Evolutionary conservation across 2,797 vertebrate species (phyloP).

Genomic region (Hylomyscus alleni): DNA sequence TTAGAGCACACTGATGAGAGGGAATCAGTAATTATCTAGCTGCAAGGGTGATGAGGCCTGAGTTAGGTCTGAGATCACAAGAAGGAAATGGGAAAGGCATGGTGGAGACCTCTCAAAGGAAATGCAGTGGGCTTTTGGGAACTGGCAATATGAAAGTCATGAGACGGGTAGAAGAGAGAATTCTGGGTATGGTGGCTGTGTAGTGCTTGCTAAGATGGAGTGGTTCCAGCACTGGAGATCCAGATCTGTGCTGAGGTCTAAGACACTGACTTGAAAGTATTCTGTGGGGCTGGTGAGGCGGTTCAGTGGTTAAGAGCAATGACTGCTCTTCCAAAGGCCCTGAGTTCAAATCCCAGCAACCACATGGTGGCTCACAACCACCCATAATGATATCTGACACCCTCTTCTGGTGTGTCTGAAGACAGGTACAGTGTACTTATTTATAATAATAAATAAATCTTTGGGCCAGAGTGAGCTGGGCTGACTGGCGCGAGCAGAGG

Average conservation of each 20-base stretch:
- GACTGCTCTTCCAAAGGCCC: too few species aligned
- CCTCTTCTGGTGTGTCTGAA: too few species aligned
- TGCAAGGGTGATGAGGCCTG: neutral
- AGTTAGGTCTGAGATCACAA: neutral
- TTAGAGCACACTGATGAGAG: neutral
- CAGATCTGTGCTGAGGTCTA: neutral
- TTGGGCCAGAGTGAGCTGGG: too few species aligned
- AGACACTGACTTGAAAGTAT: neutral
- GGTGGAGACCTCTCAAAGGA: constrained; percentile 2
- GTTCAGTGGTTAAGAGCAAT: too few species aligned
- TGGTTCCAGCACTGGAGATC: neutral
- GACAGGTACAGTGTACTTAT: too few species aligned
- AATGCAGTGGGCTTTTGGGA: constrained; percentile 8
- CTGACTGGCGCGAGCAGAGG: too few species aligned
- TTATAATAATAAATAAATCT: too few species aligned
- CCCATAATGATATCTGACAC: too few species aligned
- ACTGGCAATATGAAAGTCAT: neutral
- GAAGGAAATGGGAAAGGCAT: neutral
- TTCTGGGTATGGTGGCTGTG: neutral
- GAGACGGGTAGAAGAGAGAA: neutral
- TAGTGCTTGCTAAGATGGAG: neutral
- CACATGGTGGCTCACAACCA: too few species aligned
- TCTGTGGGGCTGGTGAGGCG: too few species aligned
- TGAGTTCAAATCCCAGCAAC: too few species aligned
- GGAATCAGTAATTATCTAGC: neutral